Evolutionary conservation across 2,888 invertebrate species (phyloP).

Genomic region (Monopis laevigella): DNA sequence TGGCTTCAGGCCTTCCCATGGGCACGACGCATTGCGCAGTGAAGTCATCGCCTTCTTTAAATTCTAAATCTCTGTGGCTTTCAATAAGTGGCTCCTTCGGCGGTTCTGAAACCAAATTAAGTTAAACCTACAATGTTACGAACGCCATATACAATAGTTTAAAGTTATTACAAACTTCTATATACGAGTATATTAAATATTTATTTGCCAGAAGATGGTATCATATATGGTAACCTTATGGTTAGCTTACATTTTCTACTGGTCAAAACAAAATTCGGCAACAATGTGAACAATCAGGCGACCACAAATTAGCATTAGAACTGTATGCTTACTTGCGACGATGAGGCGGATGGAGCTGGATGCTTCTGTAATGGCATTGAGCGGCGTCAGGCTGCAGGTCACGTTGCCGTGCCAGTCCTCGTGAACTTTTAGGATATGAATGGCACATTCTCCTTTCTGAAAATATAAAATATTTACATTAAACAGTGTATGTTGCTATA

Average conservation of each 20-base stretch:
- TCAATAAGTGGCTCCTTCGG: constrained; percentile 53
- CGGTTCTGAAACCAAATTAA: constrained; percentile 35
- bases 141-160: too few species aligned
- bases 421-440: constrained; percentile 69
- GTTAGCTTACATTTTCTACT: too few species aligned
- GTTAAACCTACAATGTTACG: too few species aligned
- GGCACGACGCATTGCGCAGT: constrained; percentile 73
- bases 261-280: neutral
- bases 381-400: constrained; percentile 71
- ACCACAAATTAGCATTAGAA: neutral
- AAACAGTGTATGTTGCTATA: too few species aligned
- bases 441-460: constrained; percentile 76
- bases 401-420: constrained; percentile 77
- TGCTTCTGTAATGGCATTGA: constrained; percentile 65
- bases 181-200: neutral
- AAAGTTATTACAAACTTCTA: neutral
- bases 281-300: neutral
- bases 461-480: too few species aligned
- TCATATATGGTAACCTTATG: too few species aligned
- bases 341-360: constrained; percentile 69
- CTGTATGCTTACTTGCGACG: constrained; percentile 74
- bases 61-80: constrained; percentile 36
- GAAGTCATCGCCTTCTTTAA: constrained; percentile 70
- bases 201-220: too few species aligned
- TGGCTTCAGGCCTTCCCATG: constrained; percentile 79